These are phyloP conservation scores for Danio choprae DNA, from an alignment of 2,797 vertebrate genomes.

Conservation along the genomic window DNA sequence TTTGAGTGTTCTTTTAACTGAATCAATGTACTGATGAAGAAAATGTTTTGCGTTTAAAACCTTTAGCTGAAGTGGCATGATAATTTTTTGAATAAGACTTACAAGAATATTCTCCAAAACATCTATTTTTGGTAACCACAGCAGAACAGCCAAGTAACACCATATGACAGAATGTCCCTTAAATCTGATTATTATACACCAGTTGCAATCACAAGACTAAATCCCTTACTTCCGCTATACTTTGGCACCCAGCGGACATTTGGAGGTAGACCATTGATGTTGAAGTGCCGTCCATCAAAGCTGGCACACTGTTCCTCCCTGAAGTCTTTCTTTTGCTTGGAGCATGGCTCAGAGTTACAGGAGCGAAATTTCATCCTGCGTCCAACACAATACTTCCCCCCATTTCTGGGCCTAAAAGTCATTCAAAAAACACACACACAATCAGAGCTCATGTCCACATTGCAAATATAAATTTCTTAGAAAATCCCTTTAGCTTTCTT, in stretches of 20 bases:
- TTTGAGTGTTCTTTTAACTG: neutral
- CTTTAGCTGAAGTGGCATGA: neutral
- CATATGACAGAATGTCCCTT: neutral
- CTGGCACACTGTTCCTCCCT: slow-evolving; percentile 93
- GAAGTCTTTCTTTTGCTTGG: slow-evolving; percentile 92
- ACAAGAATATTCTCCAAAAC: neutral
- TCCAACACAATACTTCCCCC: slow-evolving; percentile 94
- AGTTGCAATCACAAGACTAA: neutral
- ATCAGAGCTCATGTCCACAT: neutral
- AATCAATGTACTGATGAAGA: neutral
- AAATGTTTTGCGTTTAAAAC: neutral
- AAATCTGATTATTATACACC: neutral
- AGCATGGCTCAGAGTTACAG: slow-evolving; percentile 95
- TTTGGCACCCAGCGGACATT: slow-evolving; percentile 98
- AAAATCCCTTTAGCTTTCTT: neutral
- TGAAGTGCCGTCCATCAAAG: slow-evolving; percentile 96
- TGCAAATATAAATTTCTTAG: neutral
- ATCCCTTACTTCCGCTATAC: slow-evolving; percentile 95
- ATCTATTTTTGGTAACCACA: neutral
- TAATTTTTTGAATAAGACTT: neutral
- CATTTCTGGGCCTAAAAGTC: slow-evolving; percentile 88
- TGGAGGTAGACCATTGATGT: slow-evolving; percentile 96
- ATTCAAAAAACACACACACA: neutral
- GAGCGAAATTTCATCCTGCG: slow-evolving; percentile 98
- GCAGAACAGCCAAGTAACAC: neutral